Evolutionary conservation across 1,140 invertebrate species (phyloP), one percentile per base, ranked within the genome.

Genomic region (Drosophila varians): DNA sequence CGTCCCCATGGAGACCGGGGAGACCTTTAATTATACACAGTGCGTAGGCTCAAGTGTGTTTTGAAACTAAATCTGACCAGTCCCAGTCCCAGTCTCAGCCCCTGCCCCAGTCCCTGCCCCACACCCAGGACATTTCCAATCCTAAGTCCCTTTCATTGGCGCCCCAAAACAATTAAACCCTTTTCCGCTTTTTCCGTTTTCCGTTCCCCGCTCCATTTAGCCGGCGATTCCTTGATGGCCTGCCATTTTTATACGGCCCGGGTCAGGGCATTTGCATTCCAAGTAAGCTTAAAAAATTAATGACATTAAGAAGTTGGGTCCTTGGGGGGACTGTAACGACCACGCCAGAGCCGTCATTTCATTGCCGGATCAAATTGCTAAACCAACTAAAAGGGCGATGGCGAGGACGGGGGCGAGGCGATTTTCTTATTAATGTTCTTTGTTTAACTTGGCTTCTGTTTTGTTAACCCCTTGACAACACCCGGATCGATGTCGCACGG

Each of bases 281-380:
- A 87, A 87, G 83, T 75, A 74, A 88, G 83, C 82, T 88, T 88
- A 88, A 77, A 88, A 87, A 87, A 82, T 88, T 82, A 87, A 88
- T 83, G 83, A 83, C 77, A 87, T 88, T 76, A 87, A 88, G 82
- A 87, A 87, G 83, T 76, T 88, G 74, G 68, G 57, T 69, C 54
- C 72, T 69, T 55, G 45, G 66, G 61, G 62, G 61, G 21, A 9
- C 23, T 28, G 48, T 11, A 14, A 23, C 25, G 52, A 14, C 52
- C 43, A 42, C 23, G 66, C 45, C 53, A n/a, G 34, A 53, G 38
- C 49, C 70, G 42, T 58, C 38, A 49, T 48, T 48, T 31, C 45
- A 60, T 36, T 42, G 23, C 52, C 60, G 55, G 56, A 86, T 86
- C 74, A 74, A 82, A 82, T 87, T 87, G 83, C 82, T 82, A 57